Evolutionary conservation across 2,113 vertebrate species (phyloP).

Genomic region (Misgurnus mizolepis): DNA sequence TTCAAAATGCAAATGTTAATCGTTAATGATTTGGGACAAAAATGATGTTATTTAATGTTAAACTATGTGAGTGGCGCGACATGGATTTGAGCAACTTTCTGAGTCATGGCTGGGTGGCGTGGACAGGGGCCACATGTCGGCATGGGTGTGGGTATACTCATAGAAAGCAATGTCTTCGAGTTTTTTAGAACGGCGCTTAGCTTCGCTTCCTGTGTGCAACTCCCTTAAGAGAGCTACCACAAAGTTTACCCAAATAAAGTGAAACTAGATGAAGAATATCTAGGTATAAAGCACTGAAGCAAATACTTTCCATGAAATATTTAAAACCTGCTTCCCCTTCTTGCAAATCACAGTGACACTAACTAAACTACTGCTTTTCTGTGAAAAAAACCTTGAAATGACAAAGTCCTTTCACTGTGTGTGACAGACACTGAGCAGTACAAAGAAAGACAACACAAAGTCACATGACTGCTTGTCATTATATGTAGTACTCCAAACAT

Average conservation of each 20-base stretch:
- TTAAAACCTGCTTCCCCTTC: not conserved
- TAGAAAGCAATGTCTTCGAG: too few species aligned
- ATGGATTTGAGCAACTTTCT: too few species aligned
- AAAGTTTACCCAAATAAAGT: not conserved
- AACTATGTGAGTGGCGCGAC: too few species aligned
- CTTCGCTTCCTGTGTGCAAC: too few species aligned
- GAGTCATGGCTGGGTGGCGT: too few species aligned
- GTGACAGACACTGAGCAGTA: conserved; percentile 45
- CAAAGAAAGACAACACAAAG: conserved; percentile 42
- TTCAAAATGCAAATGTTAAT: too few species aligned
- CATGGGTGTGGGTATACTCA: too few species aligned
- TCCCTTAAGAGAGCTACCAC: too few species aligned
- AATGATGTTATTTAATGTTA: too few species aligned
- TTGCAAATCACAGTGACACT: not conserved
- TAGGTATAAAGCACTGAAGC: not conserved
- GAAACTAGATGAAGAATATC: not conserved
- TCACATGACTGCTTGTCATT: conserved; percentile 14
- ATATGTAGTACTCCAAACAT: not conserved
- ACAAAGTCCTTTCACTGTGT: conserved; percentile 54
- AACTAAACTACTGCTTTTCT: not conserved
- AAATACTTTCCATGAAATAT: not conserved
- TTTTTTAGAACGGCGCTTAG: too few species aligned
- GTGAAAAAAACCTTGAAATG: conserved; percentile 16
- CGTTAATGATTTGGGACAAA: too few species aligned
- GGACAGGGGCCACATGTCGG: too few species aligned